Evolutionary conservation across 2,113 vertebrate genomes (phyloP), one percentile per base, ranked within the genome.

Genomic region (Psittacus erithacus): DNA sequence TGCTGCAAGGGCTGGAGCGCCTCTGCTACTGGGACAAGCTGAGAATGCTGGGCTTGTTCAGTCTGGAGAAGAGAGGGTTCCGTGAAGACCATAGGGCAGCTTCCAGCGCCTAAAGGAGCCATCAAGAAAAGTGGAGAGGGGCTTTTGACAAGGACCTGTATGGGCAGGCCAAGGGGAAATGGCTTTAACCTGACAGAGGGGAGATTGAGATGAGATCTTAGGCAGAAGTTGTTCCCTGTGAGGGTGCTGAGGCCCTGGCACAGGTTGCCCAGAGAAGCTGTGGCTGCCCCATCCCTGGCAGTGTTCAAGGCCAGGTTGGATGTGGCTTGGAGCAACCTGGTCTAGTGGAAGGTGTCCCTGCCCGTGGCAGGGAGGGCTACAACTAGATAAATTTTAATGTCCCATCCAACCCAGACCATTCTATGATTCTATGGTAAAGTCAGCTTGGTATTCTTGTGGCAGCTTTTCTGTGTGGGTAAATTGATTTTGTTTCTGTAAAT

Each of bases 251-350:
- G 27, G 52, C 28, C 17, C 52, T 53, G 52, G 17, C 52, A 7
- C 29, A 55, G 28, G 52, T 2, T 55, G 53, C 29, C 53, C 53
- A 31, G 29, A 57, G 53, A 57, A 57, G 53, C 53, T 57, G 55
- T 59, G 55, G 20, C 2, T 59, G 55, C 20, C 13, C 33, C 57
- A 59, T n/a, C 57, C 13, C 57, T 59, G 57, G 20, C 33, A 59
- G 33, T 59, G 57, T 35, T 35, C 6, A 59, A n/a, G 13, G 20
- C 22, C 22, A 59, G 57, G 22, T 0, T 59, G 22, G 9, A 59
- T 0, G 0, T 20, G 57, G 57, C 33, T 59, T 35, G 0, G 57
- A 59, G 57, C 22, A 59, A 2, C 13, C 33, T 24, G 57, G 2
- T 35, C 57, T 59, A 5, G 57, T 24, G 33, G 57, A 59, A 59